Percentiles rank a stretch among this genome's conserved stretches.
Conservation (phyloP, 1,140 invertebrate species). For the Bombus waltoni region DNA sequence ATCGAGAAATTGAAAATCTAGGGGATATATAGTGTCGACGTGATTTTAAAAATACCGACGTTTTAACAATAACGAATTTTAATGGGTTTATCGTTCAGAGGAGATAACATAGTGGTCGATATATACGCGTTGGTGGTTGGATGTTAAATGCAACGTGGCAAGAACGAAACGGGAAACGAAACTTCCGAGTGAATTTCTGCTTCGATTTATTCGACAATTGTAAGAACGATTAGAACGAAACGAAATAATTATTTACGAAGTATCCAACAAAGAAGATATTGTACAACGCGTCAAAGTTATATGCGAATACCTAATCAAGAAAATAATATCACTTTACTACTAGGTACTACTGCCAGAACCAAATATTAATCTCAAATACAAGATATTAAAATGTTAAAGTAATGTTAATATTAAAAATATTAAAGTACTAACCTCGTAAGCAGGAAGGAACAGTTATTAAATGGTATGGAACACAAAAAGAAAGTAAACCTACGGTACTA, state of each 20-base stretch:
- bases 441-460: neutral
- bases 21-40: neutral
- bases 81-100: neutral
- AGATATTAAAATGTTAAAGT: neutral
- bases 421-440: neutral
- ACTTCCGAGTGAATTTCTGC: neutral
- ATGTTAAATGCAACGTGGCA: neutral
- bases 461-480: neutral
- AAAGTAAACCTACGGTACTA: neutral
- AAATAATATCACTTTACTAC: neutral
- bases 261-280: neutral
- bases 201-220: neutral
- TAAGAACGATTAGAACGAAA: neutral
- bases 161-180: neutral
- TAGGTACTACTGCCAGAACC: neutral
- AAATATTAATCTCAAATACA: neutral
- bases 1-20: neutral
- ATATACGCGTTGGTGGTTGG: neutral
- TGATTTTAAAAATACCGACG: neutral
- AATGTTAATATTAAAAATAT: neutral
- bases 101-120: neutral
- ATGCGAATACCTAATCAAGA: too few relatives aligned
- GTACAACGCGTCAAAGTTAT: too few relatives aligned
- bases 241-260: neutral
- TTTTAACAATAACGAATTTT: neutral